phyloP scores from a whole-genome alignment of 2,888 invertebrate genomes.

The Cecidostiba fungosa region DNA sequence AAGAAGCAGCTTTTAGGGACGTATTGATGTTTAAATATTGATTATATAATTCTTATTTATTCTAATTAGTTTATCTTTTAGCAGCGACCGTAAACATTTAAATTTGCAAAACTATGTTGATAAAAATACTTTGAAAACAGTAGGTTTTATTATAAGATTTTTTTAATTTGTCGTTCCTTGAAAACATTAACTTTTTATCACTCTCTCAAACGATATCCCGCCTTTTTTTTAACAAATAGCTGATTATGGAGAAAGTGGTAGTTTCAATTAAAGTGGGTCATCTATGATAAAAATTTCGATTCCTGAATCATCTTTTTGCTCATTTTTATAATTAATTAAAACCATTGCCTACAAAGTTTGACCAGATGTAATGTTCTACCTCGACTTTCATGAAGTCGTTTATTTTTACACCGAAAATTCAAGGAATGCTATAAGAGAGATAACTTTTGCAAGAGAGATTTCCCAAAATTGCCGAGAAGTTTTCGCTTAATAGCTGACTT shows the following conservation, averaged over 20 bases:
- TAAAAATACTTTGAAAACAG: too few species aligned
- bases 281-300: background rate
- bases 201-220: background rate
- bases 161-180: too few species aligned
- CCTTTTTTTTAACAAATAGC: too few species aligned
- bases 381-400: background rate
- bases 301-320: too few species aligned
- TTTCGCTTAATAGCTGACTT: background rate
- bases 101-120: too few species aligned
- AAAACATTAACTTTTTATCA: too few species aligned
- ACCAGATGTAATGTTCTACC: background rate
- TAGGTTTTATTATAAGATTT: too few species aligned
- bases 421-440: conserved; percentile 13
- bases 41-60: too few species aligned
- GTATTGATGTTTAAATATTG: too few species aligned
- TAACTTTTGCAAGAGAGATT: background rate
- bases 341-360: background rate
- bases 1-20: too few species aligned
- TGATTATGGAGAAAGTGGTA: background rate
- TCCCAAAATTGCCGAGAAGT: background rate
- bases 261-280: background rate
- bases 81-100: too few species aligned
- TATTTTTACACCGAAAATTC: conserved; percentile 5
- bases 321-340: background rate
- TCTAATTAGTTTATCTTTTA: too few species aligned